Percentiles rank a stretch among this genome's conserved stretches.
Evolutionary conservation across 2,888 invertebrate genomes (phyloP).

Genomic region (Pseudolycoriella hygida): DNA sequence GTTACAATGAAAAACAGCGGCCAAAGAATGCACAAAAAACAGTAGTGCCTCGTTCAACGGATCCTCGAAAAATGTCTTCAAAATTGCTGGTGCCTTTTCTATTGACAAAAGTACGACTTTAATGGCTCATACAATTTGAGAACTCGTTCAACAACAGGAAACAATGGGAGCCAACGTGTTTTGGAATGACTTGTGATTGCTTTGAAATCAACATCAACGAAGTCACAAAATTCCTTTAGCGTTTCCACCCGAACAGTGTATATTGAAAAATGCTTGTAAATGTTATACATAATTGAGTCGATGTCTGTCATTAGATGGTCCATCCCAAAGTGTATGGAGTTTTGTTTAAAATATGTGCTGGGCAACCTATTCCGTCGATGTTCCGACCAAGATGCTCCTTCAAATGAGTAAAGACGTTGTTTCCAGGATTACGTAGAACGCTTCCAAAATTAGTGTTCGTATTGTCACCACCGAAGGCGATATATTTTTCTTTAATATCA

Average conservation of each 20-base stretch:
- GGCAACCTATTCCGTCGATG: neutral
- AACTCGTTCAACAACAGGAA: neutral
- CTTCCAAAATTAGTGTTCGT: neutral
- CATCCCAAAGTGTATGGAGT: neutral
- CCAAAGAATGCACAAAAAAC: no score
- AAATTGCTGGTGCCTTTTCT: neutral
- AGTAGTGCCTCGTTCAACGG: neutral
- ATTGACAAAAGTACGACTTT: neutral
- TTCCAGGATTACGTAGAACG: neutral
- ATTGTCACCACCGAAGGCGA: neutral
- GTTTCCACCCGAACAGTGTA: neutral
- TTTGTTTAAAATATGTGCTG: neutral
- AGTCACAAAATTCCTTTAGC: neutral
- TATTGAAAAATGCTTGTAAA: neutral
- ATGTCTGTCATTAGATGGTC: neutral
- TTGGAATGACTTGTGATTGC: neutral
- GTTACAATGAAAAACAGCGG: no score
- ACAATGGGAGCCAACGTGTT: neutral
- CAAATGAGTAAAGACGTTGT: neutral
- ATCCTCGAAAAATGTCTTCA: neutral
- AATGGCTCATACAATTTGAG: neutral
- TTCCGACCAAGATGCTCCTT: neutral
- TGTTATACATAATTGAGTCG: neutral
- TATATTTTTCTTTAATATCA: neutral
- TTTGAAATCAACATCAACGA: neutral